Conservation (phyloP, 2,797 vertebrate genomes). For the Manis javanica region DNA sequence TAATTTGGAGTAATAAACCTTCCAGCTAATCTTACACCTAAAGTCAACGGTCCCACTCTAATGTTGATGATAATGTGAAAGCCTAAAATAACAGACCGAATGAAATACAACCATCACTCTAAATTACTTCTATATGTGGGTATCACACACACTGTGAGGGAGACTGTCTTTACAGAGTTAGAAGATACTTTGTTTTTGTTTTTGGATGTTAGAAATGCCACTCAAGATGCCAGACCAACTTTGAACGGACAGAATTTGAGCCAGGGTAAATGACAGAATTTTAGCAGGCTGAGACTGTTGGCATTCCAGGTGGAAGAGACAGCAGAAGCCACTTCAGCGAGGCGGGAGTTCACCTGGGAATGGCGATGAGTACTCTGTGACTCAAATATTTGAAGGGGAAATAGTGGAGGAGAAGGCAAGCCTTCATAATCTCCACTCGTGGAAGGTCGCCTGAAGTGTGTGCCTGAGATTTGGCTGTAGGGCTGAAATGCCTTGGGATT, state of each 20-base stretch:
- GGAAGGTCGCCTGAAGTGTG: neutral
- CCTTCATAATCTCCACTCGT: neutral
- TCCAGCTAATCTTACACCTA: slow-evolving; percentile 76
- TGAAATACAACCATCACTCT: slow-evolving; percentile 55
- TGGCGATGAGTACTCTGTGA: neutral
- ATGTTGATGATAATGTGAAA: slow-evolving; percentile 70
- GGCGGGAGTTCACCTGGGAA: neutral
- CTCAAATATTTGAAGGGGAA: neutral
- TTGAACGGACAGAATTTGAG: neutral
- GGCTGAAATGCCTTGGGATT: neutral
- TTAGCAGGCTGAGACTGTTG: neutral
- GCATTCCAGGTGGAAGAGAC: neutral
- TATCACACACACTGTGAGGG: neutral
- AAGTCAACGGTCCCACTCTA: slow-evolving; percentile 63
- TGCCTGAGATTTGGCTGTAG: neutral
- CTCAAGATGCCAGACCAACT: neutral
- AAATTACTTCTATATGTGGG: slow-evolving; percentile 46
- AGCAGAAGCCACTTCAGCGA: slow-evolving; percentile 3
- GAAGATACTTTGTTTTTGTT: neutral
- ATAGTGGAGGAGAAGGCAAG: neutral
- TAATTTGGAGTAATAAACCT: slow-evolving; percentile 82
- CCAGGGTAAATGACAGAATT: neutral
- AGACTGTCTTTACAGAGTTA: slow-evolving; percentile 21
- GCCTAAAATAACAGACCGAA: slow-evolving; percentile 73
- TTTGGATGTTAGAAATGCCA: neutral